Evolutionary conservation across 2,113 vertebrate genomes (phyloP).

Genomic region (Cavia aperea): DNA sequence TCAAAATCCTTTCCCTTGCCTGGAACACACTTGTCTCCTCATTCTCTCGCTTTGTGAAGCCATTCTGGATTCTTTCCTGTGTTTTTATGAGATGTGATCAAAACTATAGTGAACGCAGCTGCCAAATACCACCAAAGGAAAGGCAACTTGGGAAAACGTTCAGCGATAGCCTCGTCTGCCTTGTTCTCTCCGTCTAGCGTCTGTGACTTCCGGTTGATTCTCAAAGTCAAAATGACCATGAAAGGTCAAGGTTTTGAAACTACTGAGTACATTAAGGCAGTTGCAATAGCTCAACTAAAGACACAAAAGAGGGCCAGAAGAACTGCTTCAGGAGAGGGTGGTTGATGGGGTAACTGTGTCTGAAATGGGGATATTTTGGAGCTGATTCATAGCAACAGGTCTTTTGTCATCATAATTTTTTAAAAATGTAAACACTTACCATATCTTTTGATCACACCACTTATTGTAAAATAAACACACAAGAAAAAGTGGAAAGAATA

Average conservation of each 20-base stretch:
- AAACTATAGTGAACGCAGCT: neutral
- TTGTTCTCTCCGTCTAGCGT: neutral
- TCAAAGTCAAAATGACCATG: neutral
- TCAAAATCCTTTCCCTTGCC: neutral
- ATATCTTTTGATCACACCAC: neutral
- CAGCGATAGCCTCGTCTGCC: accelerated
- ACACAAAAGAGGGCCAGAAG: neutral
- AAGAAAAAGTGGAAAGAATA: too few relatives aligned
- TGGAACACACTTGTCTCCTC: neutral
- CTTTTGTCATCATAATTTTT: neutral
- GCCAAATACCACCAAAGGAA: neutral
- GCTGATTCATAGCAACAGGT: too few relatives aligned
- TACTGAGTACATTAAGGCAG: neutral
- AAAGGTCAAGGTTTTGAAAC: neutral
- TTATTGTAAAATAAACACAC: neutral
- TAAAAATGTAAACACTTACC: neutral
- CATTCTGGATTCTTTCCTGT: neutral
- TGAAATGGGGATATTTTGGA: neutral
- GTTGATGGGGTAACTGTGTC: neutral
- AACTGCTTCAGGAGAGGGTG: neutral
- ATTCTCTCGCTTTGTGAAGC: neutral
- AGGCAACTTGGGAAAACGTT: too few relatives aligned
- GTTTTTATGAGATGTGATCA: neutral
- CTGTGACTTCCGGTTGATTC: neutral
- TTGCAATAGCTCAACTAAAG: neutral